Conservation (phyloP, 2,888 invertebrate species). For the Calameuta filiformis region DNA sequence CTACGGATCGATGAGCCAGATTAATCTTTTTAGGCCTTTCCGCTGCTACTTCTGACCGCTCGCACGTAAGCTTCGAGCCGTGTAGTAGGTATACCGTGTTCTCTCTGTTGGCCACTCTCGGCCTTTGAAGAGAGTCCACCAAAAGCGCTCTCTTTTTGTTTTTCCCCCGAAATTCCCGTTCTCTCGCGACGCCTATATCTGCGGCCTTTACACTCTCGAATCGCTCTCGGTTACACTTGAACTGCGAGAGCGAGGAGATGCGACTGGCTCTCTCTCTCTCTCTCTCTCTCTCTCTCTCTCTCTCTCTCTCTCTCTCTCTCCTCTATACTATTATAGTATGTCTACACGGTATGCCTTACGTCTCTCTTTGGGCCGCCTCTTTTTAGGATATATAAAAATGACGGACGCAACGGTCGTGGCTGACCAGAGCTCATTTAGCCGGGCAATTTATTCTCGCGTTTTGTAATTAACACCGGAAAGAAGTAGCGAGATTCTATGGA, state of each 20-base stretch:
- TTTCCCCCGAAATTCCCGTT: neutral
- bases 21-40: slow-evolving; percentile 45
- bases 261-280: neutral
- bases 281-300: no score
- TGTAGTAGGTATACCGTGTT: neutral
- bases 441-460: slow-evolving; percentile 60
- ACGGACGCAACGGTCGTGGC: neutral
- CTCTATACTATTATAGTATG: neutral
- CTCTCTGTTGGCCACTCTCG: neutral
- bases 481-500: slow-evolving; percentile 37
- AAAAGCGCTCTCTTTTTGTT: neutral
- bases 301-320: neutral
- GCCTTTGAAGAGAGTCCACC: neutral
- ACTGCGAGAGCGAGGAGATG: neutral
- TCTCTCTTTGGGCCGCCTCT: neutral
- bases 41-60: slow-evolving; percentile 27
- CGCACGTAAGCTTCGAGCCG: slow-evolving; percentile 34
- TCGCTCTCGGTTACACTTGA: neutral
- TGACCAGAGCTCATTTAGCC: neutral
- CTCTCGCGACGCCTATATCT: neutral
- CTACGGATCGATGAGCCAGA: slow-evolving; percentile 46
- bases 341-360: neutral
- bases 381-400: neutral
- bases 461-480: slow-evolving; percentile 61
- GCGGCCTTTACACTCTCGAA: neutral